Percentiles rank a stretch among this genome's conserved stretches.
Conservation (phyloP, 2,797 vertebrate species). For the Synanceia verrucosa region DNA sequence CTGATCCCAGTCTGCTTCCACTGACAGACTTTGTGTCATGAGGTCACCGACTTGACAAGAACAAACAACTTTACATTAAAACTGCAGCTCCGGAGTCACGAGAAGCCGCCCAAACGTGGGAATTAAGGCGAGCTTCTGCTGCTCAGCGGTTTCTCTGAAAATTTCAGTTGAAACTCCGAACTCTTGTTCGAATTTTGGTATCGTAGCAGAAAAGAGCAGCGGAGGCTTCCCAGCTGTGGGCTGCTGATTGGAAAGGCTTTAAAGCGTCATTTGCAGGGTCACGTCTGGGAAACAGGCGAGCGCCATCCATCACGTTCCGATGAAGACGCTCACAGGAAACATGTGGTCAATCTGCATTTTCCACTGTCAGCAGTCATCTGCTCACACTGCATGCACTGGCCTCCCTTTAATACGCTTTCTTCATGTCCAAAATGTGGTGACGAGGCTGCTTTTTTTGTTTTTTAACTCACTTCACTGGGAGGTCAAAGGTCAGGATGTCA, state of each 20-base stretch:
- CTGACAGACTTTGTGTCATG: slow-evolving; percentile 9
- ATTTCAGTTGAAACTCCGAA: slow-evolving; percentile 9
- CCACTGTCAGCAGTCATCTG: slow-evolving; percentile 39
- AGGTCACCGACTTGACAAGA: slow-evolving; percentile 12
- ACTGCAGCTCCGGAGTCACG: neutral
- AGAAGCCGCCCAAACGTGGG: slow-evolving; percentile 7
- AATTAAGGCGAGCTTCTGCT: neutral
- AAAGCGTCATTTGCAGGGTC: slow-evolving; percentile 41
- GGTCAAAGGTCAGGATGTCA: slow-evolving; percentile 3
- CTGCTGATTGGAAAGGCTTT: slow-evolving; percentile 55
- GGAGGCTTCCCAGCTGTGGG: slow-evolving; percentile 40
- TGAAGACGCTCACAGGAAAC: slow-evolving; percentile 57
- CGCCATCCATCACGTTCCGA: slow-evolving; percentile 57
- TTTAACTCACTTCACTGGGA: neutral
- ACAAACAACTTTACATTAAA: slow-evolving; percentile 16
- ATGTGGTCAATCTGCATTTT: slow-evolving; percentile 21
- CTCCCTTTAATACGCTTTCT: neutral
- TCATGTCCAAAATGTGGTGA: neutral
- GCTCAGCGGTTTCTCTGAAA: neutral
- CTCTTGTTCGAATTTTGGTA: slow-evolving; percentile 9
- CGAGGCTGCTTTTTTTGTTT: neutral
- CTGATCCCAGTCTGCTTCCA: slow-evolving; percentile 3
- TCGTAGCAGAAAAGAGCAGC: neutral
- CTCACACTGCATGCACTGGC: slow-evolving; percentile 8
- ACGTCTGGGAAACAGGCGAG: slow-evolving; percentile 43